Base-by-base conservation (phyloP, 2,797 vertebrate species). In the Malurus leucopterus region DNA sequence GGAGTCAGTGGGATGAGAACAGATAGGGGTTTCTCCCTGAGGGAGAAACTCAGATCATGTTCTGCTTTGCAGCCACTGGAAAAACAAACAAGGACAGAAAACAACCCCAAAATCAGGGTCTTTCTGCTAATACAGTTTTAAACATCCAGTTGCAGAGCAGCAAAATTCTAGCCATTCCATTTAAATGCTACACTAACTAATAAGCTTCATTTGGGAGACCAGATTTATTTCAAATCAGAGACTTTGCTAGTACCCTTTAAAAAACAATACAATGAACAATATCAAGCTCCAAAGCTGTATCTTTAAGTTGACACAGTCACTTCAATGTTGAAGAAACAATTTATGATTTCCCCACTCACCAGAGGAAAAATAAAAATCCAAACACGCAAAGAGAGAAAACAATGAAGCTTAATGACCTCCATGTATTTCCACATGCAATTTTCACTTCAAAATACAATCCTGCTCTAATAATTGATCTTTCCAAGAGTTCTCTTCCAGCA, bases 21-120 rank as follows among this genome's bases (percentile, higher is more conserved):
- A 64, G 29, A 29, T 0, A 29, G 0, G 6, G 5, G 2, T 13
- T 75, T 58, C 20, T 84, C 9, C 47, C 38, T 34, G 34, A 34
- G 34, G 40, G 32, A 78, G 30, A 74, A 84, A 32, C 12, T 53
- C 8, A 68, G n/a, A 32, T n/a, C 29, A 11, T 7, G 29, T 62
- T 51, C 47, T 84, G 54, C 30, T 46, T 77, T n/a, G 44, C 22
- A 51, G 20, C 8, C 58, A 40, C 17, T 46, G 27, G n/a, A 47
- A 61, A 74, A 71, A 43, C 50, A 80, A 14, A 83, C 10, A 13
- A 0, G 1, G 36, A 40, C 19, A 63, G 44, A 78, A 72, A 71
- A n/a, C 15, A 62, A 46, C 3, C 12, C 17, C 14, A 2, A 86
- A 22, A 63, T 43, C 18, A 38, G 20, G 5, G 3, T 40, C 15